Evolutionary conservation across 2,797 vertebrate genomes (phyloP), one percentile per base, ranked within the genome.

Genomic region (Myotis pilosus): DNA sequence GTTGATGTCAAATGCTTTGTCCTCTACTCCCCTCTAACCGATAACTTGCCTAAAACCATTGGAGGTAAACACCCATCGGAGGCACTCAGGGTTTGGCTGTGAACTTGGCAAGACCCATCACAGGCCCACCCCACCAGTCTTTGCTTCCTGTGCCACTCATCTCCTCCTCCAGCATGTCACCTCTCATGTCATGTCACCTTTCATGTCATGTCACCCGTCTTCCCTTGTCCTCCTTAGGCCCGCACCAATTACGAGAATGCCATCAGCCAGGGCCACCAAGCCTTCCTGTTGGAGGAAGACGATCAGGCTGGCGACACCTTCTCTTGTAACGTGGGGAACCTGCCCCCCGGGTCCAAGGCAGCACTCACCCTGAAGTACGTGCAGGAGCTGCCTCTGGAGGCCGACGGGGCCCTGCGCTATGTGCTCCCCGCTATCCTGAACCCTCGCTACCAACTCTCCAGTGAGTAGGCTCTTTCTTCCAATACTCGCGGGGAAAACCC

Each of bases 371-470:
- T 99, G 96, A 97, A 97, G 90, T 99, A 98, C 0, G 98, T 99
- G 92, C 98, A 97, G 87, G 99, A 99, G 94, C 98, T 99, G 97
- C 90, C 98, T 19, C 96, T 99, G 69, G 98, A 99, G 97, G 98
- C 98, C 1, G 98, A 98, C 0, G 97, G 98, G 1, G 98, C 98
- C 3, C 96, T 99, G 96, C 98, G 98, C 68, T 99, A 98, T 57
- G 98, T 98, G 96, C 98, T 99, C 74, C 99, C 99, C 2, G 98
- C 98, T 10, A 97, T 99, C 57, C 98, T 99, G 87, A 99, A 99
- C 95, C 99, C 99, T 55, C 98, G 98, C 88, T 99, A 99, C 95
- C 95, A 96, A 12, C 98, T 98, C 33, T 91, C 76, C 25, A 98
- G 99, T 99, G 95, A 87, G 96, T 81, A 16, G 4, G 5, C 22